Evolutionary conservation across 2,797 vertebrate genomes (phyloP).

Genomic region (Notamacropus eugenii): DNA sequence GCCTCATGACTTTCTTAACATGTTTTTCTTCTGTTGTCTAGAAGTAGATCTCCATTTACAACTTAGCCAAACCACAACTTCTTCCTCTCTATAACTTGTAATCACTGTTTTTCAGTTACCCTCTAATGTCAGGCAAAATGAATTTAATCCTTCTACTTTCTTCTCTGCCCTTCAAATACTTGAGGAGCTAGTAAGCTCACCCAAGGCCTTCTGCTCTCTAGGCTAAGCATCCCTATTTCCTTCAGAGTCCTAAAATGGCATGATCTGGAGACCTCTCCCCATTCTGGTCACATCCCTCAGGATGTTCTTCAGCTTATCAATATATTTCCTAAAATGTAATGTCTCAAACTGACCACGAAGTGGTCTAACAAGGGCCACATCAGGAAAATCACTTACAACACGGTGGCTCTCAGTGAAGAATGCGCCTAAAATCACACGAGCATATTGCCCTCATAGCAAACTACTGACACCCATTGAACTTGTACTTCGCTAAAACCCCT

Average conservation of each 20-base stretch:
- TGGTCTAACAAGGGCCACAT: neutral
- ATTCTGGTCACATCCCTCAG: neutral
- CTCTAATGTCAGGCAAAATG: neutral
- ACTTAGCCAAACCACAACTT: neutral
- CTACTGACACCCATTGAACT: neutral
- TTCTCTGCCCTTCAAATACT: neutral
- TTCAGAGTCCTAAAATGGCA: neutral
- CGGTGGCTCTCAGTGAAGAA: too few species aligned
- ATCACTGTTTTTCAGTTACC: neutral
- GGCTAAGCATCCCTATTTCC: neutral
- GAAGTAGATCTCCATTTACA: neutral
- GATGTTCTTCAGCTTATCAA: neutral
- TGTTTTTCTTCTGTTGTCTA: neutral
- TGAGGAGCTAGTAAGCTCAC: neutral
- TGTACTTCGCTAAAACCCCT: neutral
- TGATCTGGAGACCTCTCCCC: too few species aligned
- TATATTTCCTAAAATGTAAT: too few species aligned
- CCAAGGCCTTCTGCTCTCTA: neutral
- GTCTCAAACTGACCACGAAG: neutral
- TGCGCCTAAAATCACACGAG: neutral
- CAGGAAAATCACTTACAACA: too few species aligned
- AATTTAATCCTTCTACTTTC: too few species aligned
- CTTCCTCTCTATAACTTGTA: neutral
- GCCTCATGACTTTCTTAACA: neutral
- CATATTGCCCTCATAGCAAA: neutral